phyloP scores from a whole-genome alignment of 2,888 invertebrate species.

The Stenodema calcarata region DNA sequence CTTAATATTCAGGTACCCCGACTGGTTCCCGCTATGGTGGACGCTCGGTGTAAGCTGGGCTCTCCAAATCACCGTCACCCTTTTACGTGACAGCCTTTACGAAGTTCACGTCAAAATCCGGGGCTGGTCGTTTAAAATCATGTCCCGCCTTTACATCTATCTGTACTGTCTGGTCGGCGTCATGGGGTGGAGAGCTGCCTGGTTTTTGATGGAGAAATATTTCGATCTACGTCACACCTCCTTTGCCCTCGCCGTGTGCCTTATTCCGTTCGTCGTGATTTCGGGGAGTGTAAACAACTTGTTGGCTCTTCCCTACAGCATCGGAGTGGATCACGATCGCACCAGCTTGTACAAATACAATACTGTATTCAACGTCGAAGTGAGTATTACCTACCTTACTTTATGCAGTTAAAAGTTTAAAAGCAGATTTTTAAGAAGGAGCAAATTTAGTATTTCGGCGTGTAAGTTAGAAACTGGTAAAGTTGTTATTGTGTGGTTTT shows the following conservation, averaged over 20 bases:
- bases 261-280: constrained; percentile 56
- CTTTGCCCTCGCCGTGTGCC: constrained; percentile 52
- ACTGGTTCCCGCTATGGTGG: constrained; percentile 64
- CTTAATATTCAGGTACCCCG: constrained; percentile 62
- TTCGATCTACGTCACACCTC: constrained; percentile 54
- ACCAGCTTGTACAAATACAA: constrained; percentile 71
- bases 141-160: constrained; percentile 61
- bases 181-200: constrained; percentile 67
- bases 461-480: no score
- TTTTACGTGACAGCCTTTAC: constrained; percentile 63
- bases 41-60: constrained; percentile 65
- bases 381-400: constrained; percentile 64
- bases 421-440: no score
- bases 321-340: constrained; percentile 73
- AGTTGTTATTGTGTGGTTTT: no score
- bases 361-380: constrained; percentile 82
- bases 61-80: constrained; percentile 67
- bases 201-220: constrained; percentile 62
- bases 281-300: constrained; percentile 61
- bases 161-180: constrained; percentile 64
- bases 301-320: constrained; percentile 80
- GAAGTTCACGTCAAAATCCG: constrained; percentile 41
- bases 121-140: constrained; percentile 45
- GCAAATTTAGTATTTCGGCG: no score
- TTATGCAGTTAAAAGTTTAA: no score